Percentiles rank a stretch among this genome's conserved stretches.
phyloP scores from a whole-genome alignment of 2,797 vertebrate genomes.

The Dermochelys coriacea region DNA sequence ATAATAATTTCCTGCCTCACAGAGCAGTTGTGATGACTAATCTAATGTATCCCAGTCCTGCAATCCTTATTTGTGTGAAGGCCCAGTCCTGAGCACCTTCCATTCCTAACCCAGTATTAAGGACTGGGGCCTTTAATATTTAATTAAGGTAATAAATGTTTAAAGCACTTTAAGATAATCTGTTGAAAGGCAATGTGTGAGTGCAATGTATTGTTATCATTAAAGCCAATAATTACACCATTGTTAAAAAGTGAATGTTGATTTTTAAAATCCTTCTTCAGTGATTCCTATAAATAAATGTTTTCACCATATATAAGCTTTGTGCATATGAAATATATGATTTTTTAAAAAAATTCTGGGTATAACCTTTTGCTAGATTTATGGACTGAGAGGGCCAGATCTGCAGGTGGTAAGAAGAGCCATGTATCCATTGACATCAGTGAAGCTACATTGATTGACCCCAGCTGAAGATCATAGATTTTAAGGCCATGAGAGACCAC shows the following conservation, averaged over 20 bases:
- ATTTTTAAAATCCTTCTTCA: background rate
- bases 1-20: background rate
- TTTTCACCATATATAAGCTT: background rate
- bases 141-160: background rate
- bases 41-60: background rate
- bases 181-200: background rate
- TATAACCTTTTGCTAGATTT: background rate
- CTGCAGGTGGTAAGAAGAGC: background rate
- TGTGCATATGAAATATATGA: background rate
- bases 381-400: background rate
- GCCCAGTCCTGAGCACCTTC: background rate
- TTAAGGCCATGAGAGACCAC: background rate
- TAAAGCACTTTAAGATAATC: background rate
- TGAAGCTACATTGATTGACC: background rate
- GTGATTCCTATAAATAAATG: background rate
- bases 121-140: background rate
- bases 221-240: background rate
- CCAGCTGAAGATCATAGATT: background rate
- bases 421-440: rapidly evolving
- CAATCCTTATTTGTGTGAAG: background rate
- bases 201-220: background rate
- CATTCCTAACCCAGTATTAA: background rate
- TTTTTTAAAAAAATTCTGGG: background rate
- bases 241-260: background rate
- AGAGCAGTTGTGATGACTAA: background rate